Evolutionary conservation across 2,888 invertebrate genomes (phyloP), one percentile per base, ranked within the genome.

Genomic region (Pachymerium ferrugineum): DNA sequence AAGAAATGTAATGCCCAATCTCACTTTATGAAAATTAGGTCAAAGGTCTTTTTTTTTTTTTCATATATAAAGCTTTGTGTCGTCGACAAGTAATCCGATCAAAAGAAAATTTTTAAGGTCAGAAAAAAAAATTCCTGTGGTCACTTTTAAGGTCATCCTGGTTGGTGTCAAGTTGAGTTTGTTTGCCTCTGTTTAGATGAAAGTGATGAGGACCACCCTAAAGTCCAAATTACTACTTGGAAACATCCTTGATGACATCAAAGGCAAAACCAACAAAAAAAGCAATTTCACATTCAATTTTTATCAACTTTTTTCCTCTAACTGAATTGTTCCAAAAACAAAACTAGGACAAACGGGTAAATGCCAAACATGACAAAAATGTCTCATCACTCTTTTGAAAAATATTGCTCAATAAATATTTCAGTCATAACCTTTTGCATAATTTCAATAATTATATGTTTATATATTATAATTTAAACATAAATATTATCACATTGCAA

Each of bases 101-200:
- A 54, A 19, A 54, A 22, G 22, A 54, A 38, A 54, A 54, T 54
- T 19, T 54, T 22, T 16, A 8, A 10, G 19, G 19, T n/a, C n/a
- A n/a, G n/a, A 19, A 54, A 42, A 47, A 47, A 54, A 54, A 54
- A 54, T 54, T 54, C 47, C 19, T 54, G 47, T 54, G 47, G 47
- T 54, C 47, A 54, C 47, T 54, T 54, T n/a, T 22, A 54, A 54
- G 47, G 47, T 54, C 47, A 54, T 54, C 22, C 47, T 54, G 47
- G 47, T 54, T 54, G 47, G 47, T 54, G 47, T 54, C 47, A 54
- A 54, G 22, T 54, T 54, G 47, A 54, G 47, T 54, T 54, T 54
- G 47, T 54, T 54, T 54, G 47, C 47, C 16, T 54, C 47, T 22
- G 19, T 54, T 54, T 54, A 54, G 22, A 5, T 22, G 47, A 54